phyloP scores from a whole-genome alignment of 2,797 vertebrate species.

The Vespertilio murinus region DNA sequence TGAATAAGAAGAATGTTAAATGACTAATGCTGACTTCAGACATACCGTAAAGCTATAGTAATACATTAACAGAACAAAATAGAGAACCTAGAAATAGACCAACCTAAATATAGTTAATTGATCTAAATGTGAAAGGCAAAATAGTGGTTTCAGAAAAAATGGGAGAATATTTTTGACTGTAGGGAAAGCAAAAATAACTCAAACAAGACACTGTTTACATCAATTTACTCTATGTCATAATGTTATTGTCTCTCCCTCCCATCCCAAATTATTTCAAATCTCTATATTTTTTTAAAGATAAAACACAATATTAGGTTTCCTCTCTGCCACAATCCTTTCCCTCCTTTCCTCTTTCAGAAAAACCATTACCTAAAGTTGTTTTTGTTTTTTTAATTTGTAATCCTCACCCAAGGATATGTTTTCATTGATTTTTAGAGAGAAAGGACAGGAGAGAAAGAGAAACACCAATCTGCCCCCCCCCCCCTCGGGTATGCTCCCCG shows the following conservation, averaged over 20 bases:
- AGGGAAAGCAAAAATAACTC: neutral
- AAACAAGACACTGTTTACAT: neutral
- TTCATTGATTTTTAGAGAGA: no score
- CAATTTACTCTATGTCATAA: neutral
- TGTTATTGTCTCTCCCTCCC: neutral
- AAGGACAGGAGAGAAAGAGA: no score
- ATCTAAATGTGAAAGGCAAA: neutral
- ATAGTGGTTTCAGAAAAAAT: neutral
- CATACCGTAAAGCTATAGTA: neutral
- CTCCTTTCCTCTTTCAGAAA: neutral
- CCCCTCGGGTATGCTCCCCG: no score
- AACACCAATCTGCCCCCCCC: no score
- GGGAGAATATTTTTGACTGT: neutral
- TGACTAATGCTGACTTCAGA: neutral
- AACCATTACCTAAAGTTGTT: neutral
- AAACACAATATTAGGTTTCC: neutral
- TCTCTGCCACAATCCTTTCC: neutral
- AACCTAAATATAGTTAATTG: neutral
- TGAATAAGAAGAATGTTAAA: neutral
- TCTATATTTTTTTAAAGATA: neutral
- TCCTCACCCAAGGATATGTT: no score
- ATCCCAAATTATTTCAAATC: neutral
- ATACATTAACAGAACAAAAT: neutral
- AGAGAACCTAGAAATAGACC: neutral
- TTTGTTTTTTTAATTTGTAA: no score